Evolutionary conservation across 2,113 vertebrate species (phyloP).

Genomic region (Emberiza fucata): DNA sequence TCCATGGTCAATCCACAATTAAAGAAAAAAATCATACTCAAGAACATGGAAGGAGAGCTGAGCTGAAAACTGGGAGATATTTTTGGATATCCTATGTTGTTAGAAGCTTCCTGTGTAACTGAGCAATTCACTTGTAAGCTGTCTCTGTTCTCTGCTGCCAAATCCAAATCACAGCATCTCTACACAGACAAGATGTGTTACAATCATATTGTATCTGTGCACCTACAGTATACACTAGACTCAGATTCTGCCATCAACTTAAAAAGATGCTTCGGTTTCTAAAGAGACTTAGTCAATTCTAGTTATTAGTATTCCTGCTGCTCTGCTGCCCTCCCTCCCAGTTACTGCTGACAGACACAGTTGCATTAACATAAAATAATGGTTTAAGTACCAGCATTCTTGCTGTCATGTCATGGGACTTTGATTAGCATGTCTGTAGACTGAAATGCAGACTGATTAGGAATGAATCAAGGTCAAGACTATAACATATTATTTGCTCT

Average conservation of each 20-base stretch:
- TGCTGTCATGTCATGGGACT: accelerated
- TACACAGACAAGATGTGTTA: background rate
- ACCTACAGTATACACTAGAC: background rate
- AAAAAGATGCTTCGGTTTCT: background rate
- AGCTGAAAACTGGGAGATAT: background rate
- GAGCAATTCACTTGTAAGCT: background rate
- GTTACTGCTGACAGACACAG: background rate
- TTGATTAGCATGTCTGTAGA: background rate
- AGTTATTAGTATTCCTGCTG: background rate
- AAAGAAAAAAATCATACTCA: background rate
- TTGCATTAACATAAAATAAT: background rate
- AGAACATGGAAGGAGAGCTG: background rate
- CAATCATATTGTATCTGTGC: background rate
- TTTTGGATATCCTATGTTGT: background rate
- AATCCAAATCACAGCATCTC: background rate
- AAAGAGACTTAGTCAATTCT: background rate
- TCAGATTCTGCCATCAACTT: background rate
- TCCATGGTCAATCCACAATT: background rate
- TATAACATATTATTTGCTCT: background rate
- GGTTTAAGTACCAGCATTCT: background rate
- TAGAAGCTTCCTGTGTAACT: background rate
- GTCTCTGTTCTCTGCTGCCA: background rate
- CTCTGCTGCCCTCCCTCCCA: background rate
- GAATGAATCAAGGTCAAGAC: background rate
- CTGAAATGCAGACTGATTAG: background rate